These are phyloP conservation scores for Lepidurus packardi DNA, from an alignment of 1,140 invertebrate genomes.

Conservation along the genomic window DNA sequence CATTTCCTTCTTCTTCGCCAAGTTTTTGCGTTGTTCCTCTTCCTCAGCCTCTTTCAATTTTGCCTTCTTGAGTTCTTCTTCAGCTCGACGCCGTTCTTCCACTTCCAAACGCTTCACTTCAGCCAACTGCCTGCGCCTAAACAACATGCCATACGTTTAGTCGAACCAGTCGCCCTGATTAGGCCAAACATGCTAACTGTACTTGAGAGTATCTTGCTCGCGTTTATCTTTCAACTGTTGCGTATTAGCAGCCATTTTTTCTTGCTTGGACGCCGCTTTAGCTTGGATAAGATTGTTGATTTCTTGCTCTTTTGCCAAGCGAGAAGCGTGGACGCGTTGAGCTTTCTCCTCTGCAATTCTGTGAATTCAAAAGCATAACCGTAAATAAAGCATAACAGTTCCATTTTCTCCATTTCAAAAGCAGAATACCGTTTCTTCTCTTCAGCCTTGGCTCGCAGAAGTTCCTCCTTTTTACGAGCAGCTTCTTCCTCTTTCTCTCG, in stretches of 20 bases:
- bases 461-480: slow-evolving; percentile 28
- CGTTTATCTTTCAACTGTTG: background rate
- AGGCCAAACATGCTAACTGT: background rate
- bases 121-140: background rate
- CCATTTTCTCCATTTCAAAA: background rate
- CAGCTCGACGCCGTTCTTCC: background rate
- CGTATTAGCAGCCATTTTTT: background rate
- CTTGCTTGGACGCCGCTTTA: background rate
- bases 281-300: background rate
- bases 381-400: background rate
- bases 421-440: slow-evolving; percentile 30
- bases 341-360: background rate
- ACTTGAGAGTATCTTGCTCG: background rate
- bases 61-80: background rate
- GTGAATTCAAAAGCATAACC: no score
- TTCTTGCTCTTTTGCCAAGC: background rate
- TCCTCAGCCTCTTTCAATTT: background rate
- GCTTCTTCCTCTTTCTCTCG: slow-evolving; percentile 33
- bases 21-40: background rate
- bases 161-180: background rate
- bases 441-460: slow-evolving; percentile 30
- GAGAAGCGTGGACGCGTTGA: background rate
- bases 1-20: background rate
- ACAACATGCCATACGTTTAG: background rate
- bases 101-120: background rate